Percentiles rank a stretch among this genome's conserved stretches.
Conservation (phyloP, 2,797 vertebrate species). For the Smutsia temminckii region DNA sequence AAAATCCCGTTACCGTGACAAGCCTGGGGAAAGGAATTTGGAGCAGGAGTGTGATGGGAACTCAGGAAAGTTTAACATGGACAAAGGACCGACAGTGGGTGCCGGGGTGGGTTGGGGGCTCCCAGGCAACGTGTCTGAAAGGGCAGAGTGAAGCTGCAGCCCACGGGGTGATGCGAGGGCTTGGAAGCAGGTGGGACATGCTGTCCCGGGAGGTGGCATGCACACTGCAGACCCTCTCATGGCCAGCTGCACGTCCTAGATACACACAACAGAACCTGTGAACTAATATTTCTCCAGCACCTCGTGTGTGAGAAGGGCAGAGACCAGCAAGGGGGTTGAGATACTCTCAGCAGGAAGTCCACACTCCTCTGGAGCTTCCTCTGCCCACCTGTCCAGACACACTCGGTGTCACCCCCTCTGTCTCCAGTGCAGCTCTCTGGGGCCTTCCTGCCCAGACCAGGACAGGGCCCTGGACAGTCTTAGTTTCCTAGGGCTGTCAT, state of each 20-base stretch:
- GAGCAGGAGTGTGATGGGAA: background rate
- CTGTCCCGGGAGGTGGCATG: background rate
- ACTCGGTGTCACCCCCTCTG: rapidly evolving
- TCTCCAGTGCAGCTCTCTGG: rapidly evolving
- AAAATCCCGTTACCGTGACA: rapidly evolving
- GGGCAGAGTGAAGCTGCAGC: background rate
- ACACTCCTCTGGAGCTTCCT: background rate
- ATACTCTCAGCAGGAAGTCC: background rate
- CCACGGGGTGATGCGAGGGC: rapidly evolving
- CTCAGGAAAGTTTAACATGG: rapidly evolving
- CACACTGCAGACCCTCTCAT: background rate
- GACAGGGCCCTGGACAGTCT: background rate
- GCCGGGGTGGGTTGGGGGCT: background rate
- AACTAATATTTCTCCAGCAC: background rate
- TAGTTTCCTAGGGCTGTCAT: no score
- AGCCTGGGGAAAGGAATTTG: background rate
- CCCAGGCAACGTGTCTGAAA: background rate
- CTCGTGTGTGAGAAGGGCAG: background rate
- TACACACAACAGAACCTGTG: background rate
- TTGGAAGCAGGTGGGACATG: rapidly evolving
- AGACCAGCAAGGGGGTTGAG: background rate
- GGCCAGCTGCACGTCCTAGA: no score
- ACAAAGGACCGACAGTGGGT: background rate
- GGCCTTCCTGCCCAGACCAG: background rate
- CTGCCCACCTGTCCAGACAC: background rate